Percentiles rank a stretch among this genome's conserved stretches.
Conservation (phyloP, 2,113 vertebrate species). For the Caracal caracal region DNA sequence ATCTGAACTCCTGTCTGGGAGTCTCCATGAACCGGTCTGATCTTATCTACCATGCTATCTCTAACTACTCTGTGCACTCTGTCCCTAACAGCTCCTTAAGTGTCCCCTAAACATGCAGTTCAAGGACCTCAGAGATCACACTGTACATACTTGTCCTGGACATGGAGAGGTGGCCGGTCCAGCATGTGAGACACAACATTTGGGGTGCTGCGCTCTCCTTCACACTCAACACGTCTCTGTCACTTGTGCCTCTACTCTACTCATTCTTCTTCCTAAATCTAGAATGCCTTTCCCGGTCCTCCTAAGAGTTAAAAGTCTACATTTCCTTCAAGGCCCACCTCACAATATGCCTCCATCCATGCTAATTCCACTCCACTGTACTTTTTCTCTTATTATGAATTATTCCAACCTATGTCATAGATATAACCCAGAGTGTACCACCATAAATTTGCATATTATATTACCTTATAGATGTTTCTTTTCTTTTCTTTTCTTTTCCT, state of each 20-base stretch:
- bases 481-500: too few relatives aligned
- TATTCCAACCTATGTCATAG: not conserved
- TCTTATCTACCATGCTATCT: not conserved
- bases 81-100: not conserved
- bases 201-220: not conserved
- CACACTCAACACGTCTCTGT: not conserved
- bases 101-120: not conserved
- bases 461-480: not conserved
- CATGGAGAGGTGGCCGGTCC: not conserved
- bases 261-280: not conserved
- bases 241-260: not conserved
- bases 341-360: not conserved
- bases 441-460: not conserved
- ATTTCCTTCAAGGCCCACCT: not conserved
- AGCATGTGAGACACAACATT: rapidly evolving
- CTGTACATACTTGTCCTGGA: not conserved
- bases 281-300: not conserved
- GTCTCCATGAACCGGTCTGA: not conserved
- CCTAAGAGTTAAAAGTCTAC: not conserved
- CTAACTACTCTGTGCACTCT: not conserved
- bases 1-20: not conserved
- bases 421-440: not conserved
- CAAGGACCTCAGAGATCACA: not conserved
- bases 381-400: not conserved
- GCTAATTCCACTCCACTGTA: not conserved